Evolutionary conservation across 1,140 invertebrate genomes (phyloP).

Genomic region (Philopotamus ludificatus): DNA sequence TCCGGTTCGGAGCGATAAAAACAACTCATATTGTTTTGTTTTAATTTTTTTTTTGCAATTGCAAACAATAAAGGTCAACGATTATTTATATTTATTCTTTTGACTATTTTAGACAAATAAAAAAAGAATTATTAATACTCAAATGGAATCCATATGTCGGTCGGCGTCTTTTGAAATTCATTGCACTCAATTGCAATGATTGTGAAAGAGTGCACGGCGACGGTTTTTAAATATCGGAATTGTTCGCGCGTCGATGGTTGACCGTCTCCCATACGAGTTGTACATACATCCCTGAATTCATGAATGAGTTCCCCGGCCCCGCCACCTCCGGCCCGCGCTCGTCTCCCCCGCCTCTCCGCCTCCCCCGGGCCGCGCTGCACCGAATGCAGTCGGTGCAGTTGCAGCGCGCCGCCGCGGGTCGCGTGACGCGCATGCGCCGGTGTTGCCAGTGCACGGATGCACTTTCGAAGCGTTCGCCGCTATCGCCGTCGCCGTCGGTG

Average conservation of each 20-base stretch:
- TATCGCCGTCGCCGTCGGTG: conserved; percentile 1
- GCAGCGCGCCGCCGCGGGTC: conserved; percentile 11
- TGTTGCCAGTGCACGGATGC: not conserved
- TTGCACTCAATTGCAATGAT: too few relatives aligned
- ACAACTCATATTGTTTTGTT: too few relatives aligned
- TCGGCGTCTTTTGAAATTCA: too few relatives aligned
- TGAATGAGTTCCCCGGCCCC: conserved; percentile 13
- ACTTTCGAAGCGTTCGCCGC: not conserved
- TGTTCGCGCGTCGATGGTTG: not conserved
- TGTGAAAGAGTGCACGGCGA: not conserved
- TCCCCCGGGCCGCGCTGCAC: conserved; percentile 6
- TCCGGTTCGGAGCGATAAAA: too few relatives aligned
- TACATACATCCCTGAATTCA: conserved; percentile 13
- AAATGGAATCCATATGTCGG: too few relatives aligned
- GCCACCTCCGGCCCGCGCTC: too few relatives aligned
- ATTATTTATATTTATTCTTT: too few relatives aligned
- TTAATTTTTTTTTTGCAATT: too few relatives aligned
- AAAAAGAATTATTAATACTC: too few relatives aligned
- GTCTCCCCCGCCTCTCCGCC: not conserved
- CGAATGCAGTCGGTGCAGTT: conserved; percentile 8
- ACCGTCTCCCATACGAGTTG: not conserved
- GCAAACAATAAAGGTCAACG: too few relatives aligned
- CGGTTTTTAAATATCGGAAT: not conserved
- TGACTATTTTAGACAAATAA: too few relatives aligned
- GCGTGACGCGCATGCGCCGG: conserved; percentile 1